Conservation (phyloP, 2,888 invertebrate genomes). For the Coenonympha glycerion region DNA sequence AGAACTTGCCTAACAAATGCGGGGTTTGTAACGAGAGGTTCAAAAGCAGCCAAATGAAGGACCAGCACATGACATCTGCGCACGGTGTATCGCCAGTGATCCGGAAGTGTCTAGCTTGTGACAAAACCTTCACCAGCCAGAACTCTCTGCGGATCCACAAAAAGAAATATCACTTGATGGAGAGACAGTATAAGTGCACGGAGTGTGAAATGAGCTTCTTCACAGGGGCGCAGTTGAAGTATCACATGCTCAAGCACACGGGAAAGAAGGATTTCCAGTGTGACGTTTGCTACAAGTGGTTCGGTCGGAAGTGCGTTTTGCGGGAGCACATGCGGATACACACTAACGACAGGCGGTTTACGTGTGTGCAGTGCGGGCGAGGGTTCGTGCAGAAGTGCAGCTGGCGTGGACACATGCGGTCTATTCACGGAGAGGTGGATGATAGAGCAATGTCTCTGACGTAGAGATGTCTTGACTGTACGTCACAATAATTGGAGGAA, state of each 20-base stretch:
- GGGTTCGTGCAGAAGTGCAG: slow-evolving; percentile 45
- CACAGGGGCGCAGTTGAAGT: slow-evolving; percentile 29
- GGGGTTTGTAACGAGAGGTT: slow-evolving; percentile 40
- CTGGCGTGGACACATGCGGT: slow-evolving; percentile 26
- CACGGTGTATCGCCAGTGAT: slow-evolving; percentile 21
- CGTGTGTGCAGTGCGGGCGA: slow-evolving; percentile 38
- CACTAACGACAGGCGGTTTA: slow-evolving; percentile 36
- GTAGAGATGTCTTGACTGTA: too few relatives aligned
- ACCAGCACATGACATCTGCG: slow-evolving; percentile 36
- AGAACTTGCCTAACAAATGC: slow-evolving; percentile 37
- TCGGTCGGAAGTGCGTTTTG: slow-evolving; percentile 39
- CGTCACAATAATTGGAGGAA: too few relatives aligned
- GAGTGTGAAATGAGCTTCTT: slow-evolving; percentile 39
- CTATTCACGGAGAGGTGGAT: not conserved
- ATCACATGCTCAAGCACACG: slow-evolving; percentile 41
- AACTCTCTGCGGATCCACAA: slow-evolving; percentile 35
- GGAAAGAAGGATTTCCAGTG: slow-evolving; percentile 40
- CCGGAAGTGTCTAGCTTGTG: slow-evolving; percentile 39
- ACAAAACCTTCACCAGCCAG: slow-evolving; percentile 34
- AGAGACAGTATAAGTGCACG: slow-evolving; percentile 35
- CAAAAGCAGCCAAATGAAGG: slow-evolving; percentile 29
- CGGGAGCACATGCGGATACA: slow-evolving; percentile 48
- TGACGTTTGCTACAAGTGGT: slow-evolving; percentile 45
- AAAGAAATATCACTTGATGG: slow-evolving; percentile 46
- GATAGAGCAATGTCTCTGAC: not conserved